These are phyloP conservation scores for Ephestia elutella DNA, from an alignment of 1,140 invertebrate species.

Conservation along the genomic window DNA sequence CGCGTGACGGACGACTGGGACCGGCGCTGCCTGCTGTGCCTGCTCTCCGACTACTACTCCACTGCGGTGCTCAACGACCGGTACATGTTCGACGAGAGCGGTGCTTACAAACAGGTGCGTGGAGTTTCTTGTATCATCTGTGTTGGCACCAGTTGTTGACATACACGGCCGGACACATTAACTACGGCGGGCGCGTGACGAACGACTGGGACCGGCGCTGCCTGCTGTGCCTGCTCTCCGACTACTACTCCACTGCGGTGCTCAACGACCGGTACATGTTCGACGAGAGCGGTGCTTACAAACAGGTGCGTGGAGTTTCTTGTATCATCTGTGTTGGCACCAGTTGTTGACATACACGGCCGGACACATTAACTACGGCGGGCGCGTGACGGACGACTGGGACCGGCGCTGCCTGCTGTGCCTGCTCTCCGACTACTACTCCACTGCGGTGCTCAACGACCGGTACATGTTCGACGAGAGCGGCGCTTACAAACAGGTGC, in stretches of 20 bases:
- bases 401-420: conserved; percentile 85
- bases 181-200: conserved; percentile 90
- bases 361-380: conserved; percentile 91
- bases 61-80: conserved; percentile 71
- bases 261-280: conserved; percentile 76
- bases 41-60: conserved; percentile 83
- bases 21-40: conserved; percentile 82
- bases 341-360: conserved; percentile 80
- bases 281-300: conserved; percentile 77
- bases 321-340: no score
- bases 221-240: conserved; percentile 80
- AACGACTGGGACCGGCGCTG: conserved; percentile 90
- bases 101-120: conserved; percentile 77
- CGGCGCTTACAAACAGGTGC: conserved; percentile 78
- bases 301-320: conserved; percentile 66
- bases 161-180: conserved; percentile 86
- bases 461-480: conserved; percentile 78
- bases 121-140: no score
- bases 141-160: conserved; percentile 76
- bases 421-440: conserved; percentile 83
- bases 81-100: conserved; percentile 78
- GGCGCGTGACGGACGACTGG: conserved; percentile 90
- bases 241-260: conserved; percentile 80
- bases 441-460: conserved; percentile 70
- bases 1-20: conserved; percentile 91